Evolutionary conservation across 2,113 vertebrate species (phyloP), one percentile per base, ranked within the genome.

Genomic region (Mola mola): DNA sequence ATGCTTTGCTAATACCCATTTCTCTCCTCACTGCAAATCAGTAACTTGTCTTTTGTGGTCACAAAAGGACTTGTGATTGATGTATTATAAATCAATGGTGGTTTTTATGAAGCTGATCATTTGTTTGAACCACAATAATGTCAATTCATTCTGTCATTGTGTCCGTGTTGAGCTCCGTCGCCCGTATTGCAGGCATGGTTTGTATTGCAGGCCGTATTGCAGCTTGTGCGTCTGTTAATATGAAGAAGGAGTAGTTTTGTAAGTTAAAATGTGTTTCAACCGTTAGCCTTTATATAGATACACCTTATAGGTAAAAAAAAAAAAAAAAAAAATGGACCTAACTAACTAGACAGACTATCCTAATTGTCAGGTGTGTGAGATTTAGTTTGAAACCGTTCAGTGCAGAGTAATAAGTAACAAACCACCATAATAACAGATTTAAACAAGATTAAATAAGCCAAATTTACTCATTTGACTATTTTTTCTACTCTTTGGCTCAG

Each of bases 51-150:
- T 37, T 62, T 65, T 4, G 26, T 38, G 22, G 51, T 55, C 72
- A 47, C 25, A 56, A 12, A 16, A 31, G 10, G 16, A 48, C 29
- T 8, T 55, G 31, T 55, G 55, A 78, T 51, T 74, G 71, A 76
- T 69, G 26, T 4, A 34, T 47, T 69, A 40, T 19, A 58, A 68
- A 76, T 81, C 73, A 73, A 58, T 75, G n/a, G 33, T 5, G 28
- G 24, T 60, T 69, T 57, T 66, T 62, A 72, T 13, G 41, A 46
- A 47, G 31, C 38, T 53, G 9, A 62, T 68, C 31, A 50, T 21
- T 49, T 28, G 21, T 40, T 43, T 49, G 6, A 58, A 13, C 33
- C 43, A 28, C 36, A 10, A 2, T 3, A n/a, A 33, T 28, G 15
- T 15, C 11, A 19, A 20, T 26, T 36, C 34, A 36, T 38, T 47